A percentile compares a stretch with the other conserved stretches of the same genome.
These are phyloP conservation scores for Riparia riparia DNA, from an alignment of 2,113 vertebrate species.

Conservation along the genomic window DNA sequence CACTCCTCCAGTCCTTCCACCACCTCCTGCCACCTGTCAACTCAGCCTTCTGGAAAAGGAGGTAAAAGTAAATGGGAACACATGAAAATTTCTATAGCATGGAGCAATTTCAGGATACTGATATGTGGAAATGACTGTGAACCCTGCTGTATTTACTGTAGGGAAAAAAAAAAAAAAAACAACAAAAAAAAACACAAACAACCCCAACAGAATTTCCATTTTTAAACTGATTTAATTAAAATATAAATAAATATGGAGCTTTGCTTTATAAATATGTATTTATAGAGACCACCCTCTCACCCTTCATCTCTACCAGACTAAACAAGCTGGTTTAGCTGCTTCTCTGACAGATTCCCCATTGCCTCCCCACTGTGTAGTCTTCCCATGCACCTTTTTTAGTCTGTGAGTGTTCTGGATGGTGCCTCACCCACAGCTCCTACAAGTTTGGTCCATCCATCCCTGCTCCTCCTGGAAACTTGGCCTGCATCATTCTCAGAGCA, in stretches of 20 bases:
- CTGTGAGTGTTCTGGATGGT: background rate
- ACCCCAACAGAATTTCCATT: background rate
- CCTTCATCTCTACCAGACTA: background rate
- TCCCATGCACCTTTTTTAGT: background rate
- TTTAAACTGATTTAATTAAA: background rate
- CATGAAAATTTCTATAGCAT: background rate
- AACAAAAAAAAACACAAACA: background rate
- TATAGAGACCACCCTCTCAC: background rate
- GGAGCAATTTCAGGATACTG: background rate
- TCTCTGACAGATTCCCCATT: background rate
- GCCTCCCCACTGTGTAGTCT: rapidly evolving
- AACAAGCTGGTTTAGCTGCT: constrained; percentile 1
- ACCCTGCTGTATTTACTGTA: background rate
- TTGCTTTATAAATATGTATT: background rate
- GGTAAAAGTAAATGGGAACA: background rate
- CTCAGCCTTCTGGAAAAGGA: background rate
- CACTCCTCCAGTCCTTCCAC: background rate
- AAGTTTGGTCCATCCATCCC: background rate
- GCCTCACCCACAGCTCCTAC: background rate
- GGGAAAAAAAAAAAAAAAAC: background rate
- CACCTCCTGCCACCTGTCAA: background rate
- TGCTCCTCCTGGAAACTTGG: background rate
- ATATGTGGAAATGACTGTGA: background rate
- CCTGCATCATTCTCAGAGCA: background rate
- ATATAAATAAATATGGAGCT: background rate